A percentile compares a stretch with the other conserved stretches of the same genome.
These are phyloP conservation scores for Bubo blakistoni DNA, from an alignment of 2,113 vertebrate genomes.

Conservation along the genomic window DNA sequence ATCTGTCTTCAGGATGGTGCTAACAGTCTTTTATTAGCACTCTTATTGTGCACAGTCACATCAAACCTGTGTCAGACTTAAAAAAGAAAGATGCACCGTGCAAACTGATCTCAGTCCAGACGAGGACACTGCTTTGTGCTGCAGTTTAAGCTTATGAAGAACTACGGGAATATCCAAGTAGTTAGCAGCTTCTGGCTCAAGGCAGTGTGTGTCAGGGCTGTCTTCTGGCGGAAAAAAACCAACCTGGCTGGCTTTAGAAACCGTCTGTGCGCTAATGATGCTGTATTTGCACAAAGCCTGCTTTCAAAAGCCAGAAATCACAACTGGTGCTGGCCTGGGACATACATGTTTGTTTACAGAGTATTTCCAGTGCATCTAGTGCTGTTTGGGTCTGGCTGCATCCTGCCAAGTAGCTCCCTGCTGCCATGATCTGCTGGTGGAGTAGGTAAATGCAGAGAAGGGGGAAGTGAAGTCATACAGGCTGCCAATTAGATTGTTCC, in stretches of 20 bases:
- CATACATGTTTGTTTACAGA: not conserved
- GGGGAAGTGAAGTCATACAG: not conserved
- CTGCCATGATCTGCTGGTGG: not conserved
- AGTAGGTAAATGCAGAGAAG: not conserved
- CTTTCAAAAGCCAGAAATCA: not conserved
- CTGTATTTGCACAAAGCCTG: not conserved
- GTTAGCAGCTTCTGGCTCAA: not conserved
- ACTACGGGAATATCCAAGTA: not conserved
- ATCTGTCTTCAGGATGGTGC: not conserved
- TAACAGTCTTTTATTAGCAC: fast-evolving
- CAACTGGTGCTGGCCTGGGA: not conserved
- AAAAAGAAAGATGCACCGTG: not conserved
- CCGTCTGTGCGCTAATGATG: not conserved
- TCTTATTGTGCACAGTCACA: fast-evolving
- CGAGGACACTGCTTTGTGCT: not conserved
- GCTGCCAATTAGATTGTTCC: not conserved
- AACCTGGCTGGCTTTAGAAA: not conserved
- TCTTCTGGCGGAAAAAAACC: not conserved
- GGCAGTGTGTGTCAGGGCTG: not conserved
- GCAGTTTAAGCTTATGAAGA: not conserved
- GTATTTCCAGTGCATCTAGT: not conserved
- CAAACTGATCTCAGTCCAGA: not conserved
- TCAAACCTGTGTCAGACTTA: not conserved
- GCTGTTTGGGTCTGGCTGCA: not conserved
- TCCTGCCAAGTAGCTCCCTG: not conserved